Conservation (phyloP, 2,888 invertebrate species). For the Yponomeuta sedellus region DNA sequence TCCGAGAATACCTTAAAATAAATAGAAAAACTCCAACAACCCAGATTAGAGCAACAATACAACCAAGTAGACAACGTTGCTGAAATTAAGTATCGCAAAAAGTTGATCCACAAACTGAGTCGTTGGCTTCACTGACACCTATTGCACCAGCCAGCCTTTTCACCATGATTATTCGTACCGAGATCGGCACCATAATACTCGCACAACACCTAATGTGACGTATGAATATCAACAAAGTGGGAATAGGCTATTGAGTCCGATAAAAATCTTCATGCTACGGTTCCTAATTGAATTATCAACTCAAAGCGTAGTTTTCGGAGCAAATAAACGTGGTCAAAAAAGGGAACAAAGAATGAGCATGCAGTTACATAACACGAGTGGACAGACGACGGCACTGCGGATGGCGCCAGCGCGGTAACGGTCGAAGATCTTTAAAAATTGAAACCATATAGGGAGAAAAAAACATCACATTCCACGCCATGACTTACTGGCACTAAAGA, state of each 20-base stretch:
- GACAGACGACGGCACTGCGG: conserved; percentile 26
- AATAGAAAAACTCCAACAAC: not conserved
- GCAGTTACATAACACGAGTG: conserved; percentile 27
- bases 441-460: not conserved
- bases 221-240: too few species aligned
- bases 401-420: conserved; percentile 40
- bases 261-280: too few species aligned
- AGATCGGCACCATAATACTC: too few species aligned
- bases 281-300: not conserved
- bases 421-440: not conserved
- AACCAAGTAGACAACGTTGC: not conserved
- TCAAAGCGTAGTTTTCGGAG: not conserved
- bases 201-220: too few species aligned
- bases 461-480: conserved; percentile 3
- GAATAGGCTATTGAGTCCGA: too few species aligned
- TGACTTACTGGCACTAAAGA: conserved; percentile 14
- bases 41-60: not conserved
- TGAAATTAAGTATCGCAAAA: not conserved
- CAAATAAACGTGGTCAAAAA: not conserved
- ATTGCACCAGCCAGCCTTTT: not conserved
- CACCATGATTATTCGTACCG: too few species aligned
- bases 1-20: not conserved
- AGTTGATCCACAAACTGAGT: not conserved
- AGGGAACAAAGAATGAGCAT: not conserved
- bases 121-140: not conserved